Conservation (phyloP, 2,113 vertebrate species). For the Octodon degus region DNA sequence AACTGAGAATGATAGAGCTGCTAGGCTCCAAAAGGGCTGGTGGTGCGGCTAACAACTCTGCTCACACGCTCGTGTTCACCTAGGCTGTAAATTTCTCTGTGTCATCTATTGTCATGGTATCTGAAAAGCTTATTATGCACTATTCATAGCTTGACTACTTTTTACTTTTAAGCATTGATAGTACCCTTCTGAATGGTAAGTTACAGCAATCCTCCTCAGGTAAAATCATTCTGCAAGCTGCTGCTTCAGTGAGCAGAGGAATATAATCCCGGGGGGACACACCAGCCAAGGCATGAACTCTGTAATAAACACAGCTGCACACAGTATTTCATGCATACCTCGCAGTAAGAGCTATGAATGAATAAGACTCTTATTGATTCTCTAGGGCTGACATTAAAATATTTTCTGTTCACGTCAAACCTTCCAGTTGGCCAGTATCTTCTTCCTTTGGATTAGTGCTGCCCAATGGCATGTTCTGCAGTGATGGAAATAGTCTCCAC, state of each 20-base stretch:
- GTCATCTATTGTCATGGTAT: slow-evolving; percentile 33
- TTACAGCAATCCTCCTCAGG: slow-evolving; percentile 28
- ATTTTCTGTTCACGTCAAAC: not conserved
- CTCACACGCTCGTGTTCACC: not conserved
- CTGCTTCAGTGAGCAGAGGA: slow-evolving; percentile 50
- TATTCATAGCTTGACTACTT: not conserved
- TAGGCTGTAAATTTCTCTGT: slow-evolving; percentile 30
- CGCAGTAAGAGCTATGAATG: not conserved
- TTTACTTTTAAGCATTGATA: slow-evolving; percentile 22
- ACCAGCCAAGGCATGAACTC: not conserved
- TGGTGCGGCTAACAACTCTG: not conserved
- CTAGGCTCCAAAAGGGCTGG: not conserved
- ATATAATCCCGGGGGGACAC: not conserved
- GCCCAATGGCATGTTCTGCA: not conserved
- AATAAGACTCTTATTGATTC: not conserved
- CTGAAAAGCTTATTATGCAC: slow-evolving; percentile 53
- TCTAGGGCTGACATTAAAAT: not conserved
- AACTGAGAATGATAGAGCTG: not conserved
- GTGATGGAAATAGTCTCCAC: not conserved
- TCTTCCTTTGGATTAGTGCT: not conserved
- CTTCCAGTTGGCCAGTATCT: not conserved
- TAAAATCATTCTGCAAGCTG: slow-evolving; percentile 42
- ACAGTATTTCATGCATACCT: not conserved
- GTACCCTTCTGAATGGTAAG: slow-evolving; percentile 10
- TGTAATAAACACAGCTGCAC: not conserved